Base-by-base conservation (phyloP, 2,888 invertebrate genomes). In the Pimpla rufipes region DNA sequence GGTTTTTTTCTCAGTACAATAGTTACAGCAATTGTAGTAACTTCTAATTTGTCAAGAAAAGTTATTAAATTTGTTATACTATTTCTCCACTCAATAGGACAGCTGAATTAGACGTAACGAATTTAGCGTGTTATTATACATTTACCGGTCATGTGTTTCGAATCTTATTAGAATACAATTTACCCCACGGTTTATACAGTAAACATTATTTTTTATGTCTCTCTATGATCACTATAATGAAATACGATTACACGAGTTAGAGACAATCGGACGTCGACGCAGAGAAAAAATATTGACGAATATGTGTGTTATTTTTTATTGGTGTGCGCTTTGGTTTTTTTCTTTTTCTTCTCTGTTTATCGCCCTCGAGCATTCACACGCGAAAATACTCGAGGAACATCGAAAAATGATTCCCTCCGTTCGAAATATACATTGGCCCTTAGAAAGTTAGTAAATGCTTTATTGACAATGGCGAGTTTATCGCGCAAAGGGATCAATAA, bases 211-310 rank as follows among this genome's bases (percentile, higher is more conserved):
- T 62, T 62, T 7, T n/a, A 59, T 2, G 10, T 57, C 7, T 52
- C 52, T 21, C 16, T 23, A 57, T 42, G 21, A 23, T 71, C 5
- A 5, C 29, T 71, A 71, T 29, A 66, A 79, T 79, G 52, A 70
- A 64, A 75, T 45, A 71, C 68, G 73, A 74, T 70, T 71, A 79
- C 29, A 75, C 74, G 79, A 76, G 45, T 59, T 50, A 50, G 42
- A 75, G 57, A 68, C 21, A 66, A 64, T 75, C 70, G 78, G 67
- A 82, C 59, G 77, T 74, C 52, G 59, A 82, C 68, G 67, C 73
- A 67, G 57, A 82, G 52, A 66, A 77, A 74, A 59, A 82, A 62
- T 82, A 78, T 82, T 74, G 77, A 82, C 73, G 57, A 62, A 50
- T 73, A 67, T 52, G 16, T 42, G 10, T 35, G 13, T 68, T 40